Evolutionary conservation across 2,797 vertebrate genomes (phyloP).

Genomic region (Leucoraja ocellata): DNA sequence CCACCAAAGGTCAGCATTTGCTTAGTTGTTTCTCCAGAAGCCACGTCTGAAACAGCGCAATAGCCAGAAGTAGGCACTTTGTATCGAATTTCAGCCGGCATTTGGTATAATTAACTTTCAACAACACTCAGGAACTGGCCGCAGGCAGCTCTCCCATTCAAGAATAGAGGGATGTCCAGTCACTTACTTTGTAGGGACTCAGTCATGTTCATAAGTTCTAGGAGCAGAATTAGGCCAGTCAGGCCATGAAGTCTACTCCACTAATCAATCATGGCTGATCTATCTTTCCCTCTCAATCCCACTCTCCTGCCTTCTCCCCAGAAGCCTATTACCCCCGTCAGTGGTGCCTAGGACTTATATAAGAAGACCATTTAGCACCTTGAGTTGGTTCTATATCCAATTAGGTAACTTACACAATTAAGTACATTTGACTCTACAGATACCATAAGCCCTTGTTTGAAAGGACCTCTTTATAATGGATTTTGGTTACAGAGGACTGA

Average conservation of each 20-base stretch:
- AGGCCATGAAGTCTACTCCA: no score
- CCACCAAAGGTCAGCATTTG: not conserved
- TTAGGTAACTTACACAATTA: no score
- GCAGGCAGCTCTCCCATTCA: not conserved
- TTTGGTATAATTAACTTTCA: not conserved
- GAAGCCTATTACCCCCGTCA: not conserved
- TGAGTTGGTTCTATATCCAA: not conserved
- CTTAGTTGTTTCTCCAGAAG: not conserved
- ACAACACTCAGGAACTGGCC: not conserved
- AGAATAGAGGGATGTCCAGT: not conserved
- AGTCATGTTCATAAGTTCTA: not conserved
- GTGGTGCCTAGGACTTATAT: not conserved
- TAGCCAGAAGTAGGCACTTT: not conserved
- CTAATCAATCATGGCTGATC: no score
- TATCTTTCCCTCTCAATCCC: no score
- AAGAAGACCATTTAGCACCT: not conserved
- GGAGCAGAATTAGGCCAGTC: no score
- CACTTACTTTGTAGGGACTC: not conserved
- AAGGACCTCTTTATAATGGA: no score
- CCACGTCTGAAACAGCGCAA: not conserved
- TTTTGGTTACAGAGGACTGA: no score
- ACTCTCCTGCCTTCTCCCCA: no score
- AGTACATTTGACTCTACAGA: no score
- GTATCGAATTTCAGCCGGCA: not conserved
- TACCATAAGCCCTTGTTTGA: no score